These are phyloP conservation scores for Dilophus febrilis DNA, from an alignment of 2,888 invertebrate genomes.

Conservation along the genomic window DNA sequence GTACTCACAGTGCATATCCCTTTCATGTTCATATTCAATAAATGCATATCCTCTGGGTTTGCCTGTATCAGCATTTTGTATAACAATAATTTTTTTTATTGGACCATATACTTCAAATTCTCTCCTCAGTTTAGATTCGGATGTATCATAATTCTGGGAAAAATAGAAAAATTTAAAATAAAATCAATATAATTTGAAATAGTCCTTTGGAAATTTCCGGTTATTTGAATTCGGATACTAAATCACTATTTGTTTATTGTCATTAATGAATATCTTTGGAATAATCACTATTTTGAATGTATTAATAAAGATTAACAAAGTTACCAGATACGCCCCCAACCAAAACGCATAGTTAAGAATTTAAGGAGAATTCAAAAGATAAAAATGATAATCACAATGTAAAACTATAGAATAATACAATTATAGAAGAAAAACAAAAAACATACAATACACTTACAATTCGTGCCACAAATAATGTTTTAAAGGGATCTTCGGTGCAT, in stretches of 20 bases:
- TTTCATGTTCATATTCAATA: conserved; percentile 97
- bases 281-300: conserved; percentile 1
- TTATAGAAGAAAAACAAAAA: not conserved
- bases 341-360: not conserved
- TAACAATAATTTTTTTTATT: conserved; percentile 90
- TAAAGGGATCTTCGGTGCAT: conserved; percentile 86
- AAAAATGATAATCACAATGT: conserved; percentile 7
- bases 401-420: conserved; percentile 6
- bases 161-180: conserved; percentile 9
- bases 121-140: conserved; percentile 89
- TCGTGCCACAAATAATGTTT: conserved; percentile 90
- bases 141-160: conserved; percentile 93
- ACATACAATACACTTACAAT: conserved; percentile 60
- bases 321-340: too few relatives aligned
- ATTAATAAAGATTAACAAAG: conserved; percentile 1
- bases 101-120: conserved; percentile 98
- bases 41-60: conserved; percentile 98
- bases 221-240: too few relatives aligned
- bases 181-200: too few relatives aligned
- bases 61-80: conserved; percentile 67
- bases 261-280: too few relatives aligned
- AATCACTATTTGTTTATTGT: too few relatives aligned
- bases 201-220: too few relatives aligned
- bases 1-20: conserved; percentile 99
- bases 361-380: conserved; percentile 5